phyloP scores from a whole-genome alignment of 2,888 invertebrate genomes.

The Microctonus hyperodae region DNA sequence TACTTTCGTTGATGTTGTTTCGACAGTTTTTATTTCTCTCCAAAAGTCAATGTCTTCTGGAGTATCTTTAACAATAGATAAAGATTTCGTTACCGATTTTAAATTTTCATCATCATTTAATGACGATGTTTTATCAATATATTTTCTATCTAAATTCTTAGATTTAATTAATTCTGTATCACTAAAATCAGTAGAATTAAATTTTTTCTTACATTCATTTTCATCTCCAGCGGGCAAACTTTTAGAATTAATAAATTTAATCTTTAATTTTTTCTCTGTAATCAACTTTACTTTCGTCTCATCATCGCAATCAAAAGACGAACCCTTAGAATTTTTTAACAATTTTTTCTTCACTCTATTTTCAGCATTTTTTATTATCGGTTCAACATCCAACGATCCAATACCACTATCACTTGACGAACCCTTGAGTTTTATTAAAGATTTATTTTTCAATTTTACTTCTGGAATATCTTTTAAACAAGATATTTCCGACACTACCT shows the following conservation, averaged over 20 bases:
- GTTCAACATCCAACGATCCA: conserved; percentile 12
- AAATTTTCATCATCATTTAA: not conserved
- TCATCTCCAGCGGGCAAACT: not conserved
- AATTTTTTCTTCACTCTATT: conserved; percentile 8
- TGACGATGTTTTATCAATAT: conserved; percentile 15
- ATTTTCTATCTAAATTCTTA: not conserved
- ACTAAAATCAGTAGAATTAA: conserved; percentile 18
- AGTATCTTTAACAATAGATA: conserved; percentile 24
- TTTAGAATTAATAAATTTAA: conserved; percentile 11
- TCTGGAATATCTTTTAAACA: not conserved
- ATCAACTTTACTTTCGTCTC: conserved; percentile 5
- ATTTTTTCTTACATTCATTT: conserved; percentile 20
- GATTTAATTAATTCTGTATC: not conserved
- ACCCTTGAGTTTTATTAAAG: not conserved
- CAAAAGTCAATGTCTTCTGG: conserved; percentile 57
- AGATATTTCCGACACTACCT: conserved; percentile 23
- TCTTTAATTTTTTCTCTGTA: conserved; percentile 13
- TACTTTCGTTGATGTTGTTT: conserved; percentile 13
- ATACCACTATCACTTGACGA: conserved; percentile 27
- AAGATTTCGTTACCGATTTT: not conserved
- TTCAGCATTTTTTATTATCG: not conserved
- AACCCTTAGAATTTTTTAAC: conserved; percentile 21
- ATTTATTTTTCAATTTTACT: conserved; percentile 6
- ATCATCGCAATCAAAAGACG: conserved; percentile 16
- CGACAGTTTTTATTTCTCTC: conserved; percentile 49